Conservation (phyloP, 2,113 vertebrate species). For the Bujurquina vittata region DNA sequence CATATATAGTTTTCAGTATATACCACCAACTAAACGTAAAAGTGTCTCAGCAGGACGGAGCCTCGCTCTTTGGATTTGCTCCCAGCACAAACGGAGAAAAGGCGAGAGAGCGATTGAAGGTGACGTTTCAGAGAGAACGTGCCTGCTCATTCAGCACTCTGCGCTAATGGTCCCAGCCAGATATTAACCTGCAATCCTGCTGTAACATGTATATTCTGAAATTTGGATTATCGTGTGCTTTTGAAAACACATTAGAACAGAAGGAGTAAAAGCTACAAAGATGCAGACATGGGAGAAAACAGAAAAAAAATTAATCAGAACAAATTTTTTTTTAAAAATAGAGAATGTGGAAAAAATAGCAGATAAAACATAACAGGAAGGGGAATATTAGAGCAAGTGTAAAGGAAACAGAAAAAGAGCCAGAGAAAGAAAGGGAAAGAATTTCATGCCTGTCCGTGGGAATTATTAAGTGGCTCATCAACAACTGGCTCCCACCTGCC, state of each 20-base stretch:
- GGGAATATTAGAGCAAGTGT: slow-evolving; percentile 43
- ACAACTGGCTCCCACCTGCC: slow-evolving; percentile 58
- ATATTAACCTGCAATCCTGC: neutral
- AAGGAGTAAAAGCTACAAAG: neutral
- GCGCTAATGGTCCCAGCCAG: neutral
- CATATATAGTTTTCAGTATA: neutral
- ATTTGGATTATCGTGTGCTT: neutral
- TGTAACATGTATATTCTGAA: neutral
- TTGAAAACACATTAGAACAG: neutral
- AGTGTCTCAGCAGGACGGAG: neutral
- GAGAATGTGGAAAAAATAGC: neutral
- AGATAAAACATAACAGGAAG: slow-evolving; percentile 37
- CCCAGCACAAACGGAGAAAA: neutral
- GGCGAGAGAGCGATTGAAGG: neutral
- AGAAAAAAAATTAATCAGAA: slow-evolving; percentile 6
- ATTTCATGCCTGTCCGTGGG: slow-evolving; percentile 73
- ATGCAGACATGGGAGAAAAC: neutral
- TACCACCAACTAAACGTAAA: neutral
- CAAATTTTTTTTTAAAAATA: slow-evolving; percentile 3
- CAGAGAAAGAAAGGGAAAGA: slow-evolving; percentile 48
- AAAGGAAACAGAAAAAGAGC: slow-evolving; percentile 39
- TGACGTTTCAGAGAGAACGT: neutral
- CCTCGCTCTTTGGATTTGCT: neutral
- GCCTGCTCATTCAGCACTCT: neutral
- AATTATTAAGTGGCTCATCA: slow-evolving; percentile 78